These are phyloP conservation scores for Hymenochirus boettgeri DNA, from an alignment of 2,113 vertebrate genomes.

Conservation along the genomic window DNA sequence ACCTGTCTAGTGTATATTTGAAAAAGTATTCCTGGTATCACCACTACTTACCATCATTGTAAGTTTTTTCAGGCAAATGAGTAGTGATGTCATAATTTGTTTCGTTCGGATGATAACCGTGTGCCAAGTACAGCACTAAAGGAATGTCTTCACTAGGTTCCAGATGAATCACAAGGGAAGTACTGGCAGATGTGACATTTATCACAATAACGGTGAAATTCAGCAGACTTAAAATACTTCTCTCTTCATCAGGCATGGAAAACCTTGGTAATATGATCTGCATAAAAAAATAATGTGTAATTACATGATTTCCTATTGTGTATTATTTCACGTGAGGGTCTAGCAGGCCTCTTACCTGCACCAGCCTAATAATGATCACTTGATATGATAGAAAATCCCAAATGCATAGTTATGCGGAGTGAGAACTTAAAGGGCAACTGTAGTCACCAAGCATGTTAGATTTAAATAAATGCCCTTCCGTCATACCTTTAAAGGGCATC, in stretches of 20 bases:
- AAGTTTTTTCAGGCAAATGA: slow-evolving; percentile 57
- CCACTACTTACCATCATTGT: slow-evolving; percentile 60
- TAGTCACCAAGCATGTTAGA: no score
- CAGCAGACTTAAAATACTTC: slow-evolving; percentile 67
- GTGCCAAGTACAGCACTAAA: slow-evolving; percentile 74
- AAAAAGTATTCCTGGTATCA: no score
- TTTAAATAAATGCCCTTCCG: no score
- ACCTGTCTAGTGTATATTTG: no score
- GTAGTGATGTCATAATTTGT: slow-evolving; percentile 66
- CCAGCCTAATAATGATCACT: no score
- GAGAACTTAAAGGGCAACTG: no score
- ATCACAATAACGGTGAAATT: slow-evolving; percentile 73
- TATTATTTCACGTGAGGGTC: no score
- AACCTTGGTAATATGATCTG: slow-evolving; percentile 80
- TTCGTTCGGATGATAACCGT: slow-evolving; percentile 70
- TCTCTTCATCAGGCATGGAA: slow-evolving; percentile 55
- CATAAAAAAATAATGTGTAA: not conserved
- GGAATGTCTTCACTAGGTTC: slow-evolving; percentile 68
- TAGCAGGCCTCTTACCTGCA: no score
- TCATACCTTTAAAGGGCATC: no score
- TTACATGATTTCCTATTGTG: no score
- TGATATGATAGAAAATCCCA: no score
- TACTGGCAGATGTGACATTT: slow-evolving; percentile 68
- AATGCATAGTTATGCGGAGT: no score
- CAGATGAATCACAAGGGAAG: slow-evolving; percentile 77